Conservation (phyloP, 2,888 invertebrate genomes). For the Torymus tubicola region DNA sequence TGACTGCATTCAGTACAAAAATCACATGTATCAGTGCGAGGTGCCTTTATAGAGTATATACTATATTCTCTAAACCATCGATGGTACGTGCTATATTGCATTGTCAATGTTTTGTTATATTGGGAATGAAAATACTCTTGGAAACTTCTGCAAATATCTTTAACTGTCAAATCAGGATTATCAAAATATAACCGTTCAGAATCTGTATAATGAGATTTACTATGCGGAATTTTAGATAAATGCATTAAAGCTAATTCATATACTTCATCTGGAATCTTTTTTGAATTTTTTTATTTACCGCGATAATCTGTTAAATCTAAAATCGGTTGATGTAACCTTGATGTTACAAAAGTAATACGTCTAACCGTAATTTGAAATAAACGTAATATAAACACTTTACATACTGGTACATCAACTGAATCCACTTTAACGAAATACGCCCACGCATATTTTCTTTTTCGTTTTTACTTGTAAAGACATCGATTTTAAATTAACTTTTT, state of each 20-base stretch:
- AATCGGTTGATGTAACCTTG: conserved; percentile 18
- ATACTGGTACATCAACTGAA: neutral
- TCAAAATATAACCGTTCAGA: conserved; percentile 28
- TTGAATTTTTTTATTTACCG: conserved; percentile 1
- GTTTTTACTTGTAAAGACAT: conserved; percentile 20
- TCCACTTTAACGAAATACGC: neutral
- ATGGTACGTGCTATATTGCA: conserved; percentile 10
- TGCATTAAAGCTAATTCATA: conserved; percentile 25
- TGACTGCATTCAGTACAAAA: neutral
- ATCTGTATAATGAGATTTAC: conserved; percentile 22
- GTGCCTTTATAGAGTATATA: neutral
- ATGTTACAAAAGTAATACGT: conserved; percentile 20
- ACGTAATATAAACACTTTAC: conserved; percentile 1
- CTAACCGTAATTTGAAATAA: conserved; percentile 12
- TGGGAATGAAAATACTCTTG: conserved; percentile 25
- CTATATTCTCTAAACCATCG: neutral
- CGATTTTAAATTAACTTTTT: conserved; percentile 8
- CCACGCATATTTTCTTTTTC: conserved; percentile 10
- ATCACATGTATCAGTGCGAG: neutral
- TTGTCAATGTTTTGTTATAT: conserved; percentile 16
- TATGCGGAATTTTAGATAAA: conserved; percentile 20
- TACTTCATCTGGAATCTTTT: conserved; percentile 19
- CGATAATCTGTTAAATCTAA: conserved; percentile 20
- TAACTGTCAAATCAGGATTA: conserved; percentile 18
- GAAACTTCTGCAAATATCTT: conserved; percentile 29